Evolutionary conservation across 1,140 invertebrate genomes (phyloP), one percentile per base, ranked within the genome.

Genomic region (Lepidostoma basale): DNA sequence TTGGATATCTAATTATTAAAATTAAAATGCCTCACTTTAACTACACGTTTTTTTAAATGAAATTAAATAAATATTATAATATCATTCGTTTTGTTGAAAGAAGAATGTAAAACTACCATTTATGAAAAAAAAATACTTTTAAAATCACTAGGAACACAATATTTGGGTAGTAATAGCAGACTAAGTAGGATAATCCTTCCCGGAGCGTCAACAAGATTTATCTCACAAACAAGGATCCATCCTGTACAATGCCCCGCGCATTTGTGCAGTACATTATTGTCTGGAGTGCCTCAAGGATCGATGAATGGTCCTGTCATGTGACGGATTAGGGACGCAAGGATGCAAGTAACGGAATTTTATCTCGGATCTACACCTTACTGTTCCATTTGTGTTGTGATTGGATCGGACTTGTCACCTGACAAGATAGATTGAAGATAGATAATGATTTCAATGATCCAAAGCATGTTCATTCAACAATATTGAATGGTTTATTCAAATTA

Each of bases 121-220:
- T n/a, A n/a, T n/a, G n/a, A n/a, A n/a, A n/a, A n/a, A n/a, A n/a
- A n/a, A n/a, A n/a, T n/a, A n/a, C n/a, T n/a, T n/a, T n/a, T n/a
- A n/a, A n/a, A n/a, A n/a, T n/a, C n/a, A n/a, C n/a, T n/a, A n/a
- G n/a, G n/a, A n/a, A n/a, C n/a, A n/a, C n/a, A n/a, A n/a, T n/a
- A n/a, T n/a, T n/a, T n/a, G n/a, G n/a, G n/a, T n/a, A n/a, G n/a
- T n/a, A n/a, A 30, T 54, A 33, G 23, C n/a, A n/a, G 14, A 26
- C 23, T 54, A 14, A 54, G 2, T 3, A 20, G 49, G 49, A 54
- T 54, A 54, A 54, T 54, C 49, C 49, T 28, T 18, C n/a, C 25
- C 26, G 49, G 30, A 54, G 26, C 30, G 49, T 54, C 49, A 54
- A 54, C 49, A 54, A 54, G 49, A n/a, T 54, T 54, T 54, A 54